phyloP scores from a whole-genome alignment of 2,113 vertebrate species.

The Daubentonia madagascariensis region DNA sequence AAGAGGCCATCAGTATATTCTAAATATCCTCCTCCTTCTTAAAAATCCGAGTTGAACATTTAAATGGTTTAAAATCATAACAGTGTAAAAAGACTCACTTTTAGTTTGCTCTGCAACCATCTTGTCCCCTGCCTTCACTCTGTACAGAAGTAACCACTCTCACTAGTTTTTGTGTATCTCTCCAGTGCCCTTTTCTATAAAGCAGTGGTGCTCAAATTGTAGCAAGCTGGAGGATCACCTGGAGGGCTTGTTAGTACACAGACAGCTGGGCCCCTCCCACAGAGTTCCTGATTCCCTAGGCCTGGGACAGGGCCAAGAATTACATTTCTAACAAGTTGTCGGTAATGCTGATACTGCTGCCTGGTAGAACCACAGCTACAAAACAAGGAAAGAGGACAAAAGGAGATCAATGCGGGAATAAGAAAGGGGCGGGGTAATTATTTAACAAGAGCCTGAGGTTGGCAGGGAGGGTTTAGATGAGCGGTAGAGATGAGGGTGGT shows the following conservation, averaged over 20 bases:
- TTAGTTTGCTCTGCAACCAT: background rate
- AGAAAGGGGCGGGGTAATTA: background rate
- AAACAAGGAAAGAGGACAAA: background rate
- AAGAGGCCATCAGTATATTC: background rate
- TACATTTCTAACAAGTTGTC: background rate
- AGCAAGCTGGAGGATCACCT: background rate
- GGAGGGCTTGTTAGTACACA: background rate
- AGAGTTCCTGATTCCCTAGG: background rate
- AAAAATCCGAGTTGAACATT: background rate
- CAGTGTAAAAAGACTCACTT: background rate
- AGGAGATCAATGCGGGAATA: background rate
- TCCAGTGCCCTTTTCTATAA: background rate
- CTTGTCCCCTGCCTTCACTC: background rate
- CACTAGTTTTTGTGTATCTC: background rate
- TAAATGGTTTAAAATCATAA: background rate
- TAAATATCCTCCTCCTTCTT: background rate
- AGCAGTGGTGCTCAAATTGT: background rate
- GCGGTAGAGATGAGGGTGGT: background rate
- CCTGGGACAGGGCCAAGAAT: background rate
- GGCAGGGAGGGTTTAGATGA: background rate
- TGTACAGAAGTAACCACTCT: background rate
- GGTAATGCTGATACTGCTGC: background rate
- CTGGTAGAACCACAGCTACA: background rate
- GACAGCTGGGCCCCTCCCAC: background rate
- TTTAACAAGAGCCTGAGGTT: background rate